Base-by-base conservation (phyloP, 2,797 vertebrate genomes). In the Menidia menidia region DNA sequence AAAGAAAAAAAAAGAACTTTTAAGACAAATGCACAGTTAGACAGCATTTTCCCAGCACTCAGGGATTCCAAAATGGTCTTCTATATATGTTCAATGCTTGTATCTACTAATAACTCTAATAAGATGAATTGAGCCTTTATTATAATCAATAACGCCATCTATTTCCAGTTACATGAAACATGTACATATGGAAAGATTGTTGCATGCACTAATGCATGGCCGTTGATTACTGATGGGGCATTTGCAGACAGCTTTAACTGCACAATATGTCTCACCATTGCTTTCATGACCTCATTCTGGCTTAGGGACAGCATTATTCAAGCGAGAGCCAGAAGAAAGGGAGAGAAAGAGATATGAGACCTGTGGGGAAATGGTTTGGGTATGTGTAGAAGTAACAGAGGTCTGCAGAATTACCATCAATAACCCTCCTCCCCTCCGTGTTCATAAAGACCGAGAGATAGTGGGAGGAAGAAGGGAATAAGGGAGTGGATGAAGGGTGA, bases 241-340 rank as follows among this genome's bases (percentile, higher is more conserved):
- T 91, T 92, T 87, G 76, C 76, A 66, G 83, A 89, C 83, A 78
- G 68, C 77, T 71, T 70, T 88, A 91, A 92, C 90, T 82, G 87
- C 82, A 86, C 79, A 81, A 89, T 83, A 86, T 86, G 88, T 90
- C 88, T 85, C 67, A 52, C 77, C 78, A 86, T 91, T 90, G 87
- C 85, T 85, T 88, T 70, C 67, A 81, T 94, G 93, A 94, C 94
- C 94, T 90, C 87, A 91, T 94, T 94, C 83, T 91, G 84, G 93
- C 91, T 90, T 80, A 71, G 78, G 81, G 84, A 88, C 89, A 86
- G 86, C 92, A 93, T 95, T 91, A 91, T 86, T 94, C 92, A 93
- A 82, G 77, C 79, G 71, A 81, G 80, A 85, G 83, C 81, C 60
- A 4, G 68, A 85, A 77, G 83, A 87, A 69, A 75, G 66, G 70